Evolutionary conservation across 2,113 vertebrate genomes (phyloP).

Genomic region (Cavia aperea): DNA sequence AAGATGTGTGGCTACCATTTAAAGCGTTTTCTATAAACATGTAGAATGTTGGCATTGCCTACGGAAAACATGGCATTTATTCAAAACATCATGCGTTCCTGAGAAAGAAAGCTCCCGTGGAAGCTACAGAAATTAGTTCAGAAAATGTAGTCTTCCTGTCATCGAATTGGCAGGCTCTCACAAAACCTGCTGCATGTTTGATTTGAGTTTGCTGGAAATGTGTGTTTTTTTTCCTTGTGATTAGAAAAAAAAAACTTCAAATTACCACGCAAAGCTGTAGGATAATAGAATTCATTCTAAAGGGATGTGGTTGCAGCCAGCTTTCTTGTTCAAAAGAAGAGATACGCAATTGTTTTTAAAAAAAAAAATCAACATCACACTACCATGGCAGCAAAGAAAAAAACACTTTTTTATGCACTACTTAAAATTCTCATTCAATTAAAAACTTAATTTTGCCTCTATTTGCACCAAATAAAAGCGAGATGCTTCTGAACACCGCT

Average conservation of each 20-base stretch:
- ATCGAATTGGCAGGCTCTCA: too few relatives aligned
- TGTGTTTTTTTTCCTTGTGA: background rate
- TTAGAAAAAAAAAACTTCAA: background rate
- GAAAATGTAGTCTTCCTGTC: accelerated
- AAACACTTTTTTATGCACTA: background rate
- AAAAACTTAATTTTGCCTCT: background rate
- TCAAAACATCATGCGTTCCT: background rate
- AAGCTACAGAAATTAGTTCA: background rate
- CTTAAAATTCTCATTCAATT: background rate
- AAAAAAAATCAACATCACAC: background rate
- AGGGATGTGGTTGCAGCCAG: background rate
- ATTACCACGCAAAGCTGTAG: background rate
- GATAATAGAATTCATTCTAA: background rate
- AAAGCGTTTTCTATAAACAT: background rate
- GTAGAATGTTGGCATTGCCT: background rate
- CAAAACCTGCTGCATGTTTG: background rate
- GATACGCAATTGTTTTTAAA: background rate
- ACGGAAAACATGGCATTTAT: background rate
- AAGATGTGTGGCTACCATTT: background rate
- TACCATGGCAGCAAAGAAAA: accelerated
- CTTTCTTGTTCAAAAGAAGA: background rate
- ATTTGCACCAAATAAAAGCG: background rate
- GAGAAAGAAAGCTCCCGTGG: background rate
- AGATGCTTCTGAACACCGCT: too few relatives aligned
- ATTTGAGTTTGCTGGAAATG: background rate